These are phyloP conservation scores for Chironomus tepperi DNA, from an alignment of 1,140 invertebrate species.

Conservation along the genomic window DNA sequence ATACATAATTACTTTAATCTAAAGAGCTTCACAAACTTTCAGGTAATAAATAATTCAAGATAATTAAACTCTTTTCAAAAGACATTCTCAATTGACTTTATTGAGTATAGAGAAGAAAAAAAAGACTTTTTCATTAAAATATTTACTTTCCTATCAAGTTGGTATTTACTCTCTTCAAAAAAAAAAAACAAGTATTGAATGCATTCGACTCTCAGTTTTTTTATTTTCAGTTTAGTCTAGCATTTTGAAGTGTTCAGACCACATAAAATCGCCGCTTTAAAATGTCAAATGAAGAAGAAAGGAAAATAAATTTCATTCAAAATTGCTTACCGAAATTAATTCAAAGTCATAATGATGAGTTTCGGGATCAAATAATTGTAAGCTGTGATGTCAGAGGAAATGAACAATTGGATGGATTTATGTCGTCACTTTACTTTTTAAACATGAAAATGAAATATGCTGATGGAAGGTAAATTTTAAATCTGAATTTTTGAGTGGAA, in stretches of 20 bases:
- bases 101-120: too few relatives aligned
- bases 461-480: background rate
- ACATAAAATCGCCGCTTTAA: background rate
- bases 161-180: background rate
- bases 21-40: too few relatives aligned
- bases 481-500: background rate
- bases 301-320: background rate
- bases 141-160: background rate
- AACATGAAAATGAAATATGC: constrained; percentile 29
- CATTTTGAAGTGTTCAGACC: background rate
- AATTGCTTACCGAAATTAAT: background rate
- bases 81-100: too few relatives aligned
- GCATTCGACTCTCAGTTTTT: background rate
- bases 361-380: constrained; percentile 29
- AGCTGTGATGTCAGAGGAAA: constrained; percentile 31
- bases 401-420: constrained; percentile 35
- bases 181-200: background rate
- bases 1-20: too few relatives aligned
- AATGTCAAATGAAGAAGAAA: background rate
- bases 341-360: constrained; percentile 28
- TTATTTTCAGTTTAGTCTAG: background rate
- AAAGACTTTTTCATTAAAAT: too few relatives aligned
- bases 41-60: too few relatives aligned
- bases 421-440: constrained; percentile 36
- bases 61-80: too few relatives aligned